These are phyloP conservation scores for Mormyrus lacerda DNA, from an alignment of 2,113 vertebrate species.

Conservation along the genomic window DNA sequence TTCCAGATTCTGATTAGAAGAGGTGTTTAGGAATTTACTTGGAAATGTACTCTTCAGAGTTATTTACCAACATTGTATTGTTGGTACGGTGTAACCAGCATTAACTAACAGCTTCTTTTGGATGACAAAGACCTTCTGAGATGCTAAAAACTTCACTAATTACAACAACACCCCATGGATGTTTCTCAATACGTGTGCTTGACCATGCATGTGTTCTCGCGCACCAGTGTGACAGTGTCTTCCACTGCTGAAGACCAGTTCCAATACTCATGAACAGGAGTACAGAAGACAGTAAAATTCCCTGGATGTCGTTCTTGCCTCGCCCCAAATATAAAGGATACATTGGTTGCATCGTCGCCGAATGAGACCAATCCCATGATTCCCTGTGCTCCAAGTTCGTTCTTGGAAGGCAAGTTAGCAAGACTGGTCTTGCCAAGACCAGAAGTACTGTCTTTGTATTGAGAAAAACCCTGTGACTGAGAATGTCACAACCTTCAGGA, in stretches of 20 bases:
- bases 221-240: too few relatives aligned
- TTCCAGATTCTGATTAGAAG: neutral
- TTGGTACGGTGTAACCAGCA: too few relatives aligned
- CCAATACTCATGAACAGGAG: neutral
- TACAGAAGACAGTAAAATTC: neutral
- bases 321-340: neutral
- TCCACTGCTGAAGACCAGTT: neutral
- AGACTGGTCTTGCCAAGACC: too few relatives aligned
- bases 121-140: neutral
- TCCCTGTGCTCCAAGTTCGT: neutral
- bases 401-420: too few relatives aligned
- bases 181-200: too few relatives aligned
- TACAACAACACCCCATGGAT: neutral
- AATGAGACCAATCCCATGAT: neutral
- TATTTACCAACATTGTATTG: too few relatives aligned
- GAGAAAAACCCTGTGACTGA: neutral
- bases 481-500: neutral
- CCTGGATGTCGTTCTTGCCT: neutral
- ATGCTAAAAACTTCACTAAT: neutral
- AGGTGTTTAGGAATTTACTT: neutral
- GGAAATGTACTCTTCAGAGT: neutral
- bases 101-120: neutral
- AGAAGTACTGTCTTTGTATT: neutral
- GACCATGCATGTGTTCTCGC: too few relatives aligned
- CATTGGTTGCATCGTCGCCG: neutral